Evolutionary conservation across 1,140 invertebrate genomes (phyloP).

Genomic region (Holcopasites calliopsidis): DNA sequence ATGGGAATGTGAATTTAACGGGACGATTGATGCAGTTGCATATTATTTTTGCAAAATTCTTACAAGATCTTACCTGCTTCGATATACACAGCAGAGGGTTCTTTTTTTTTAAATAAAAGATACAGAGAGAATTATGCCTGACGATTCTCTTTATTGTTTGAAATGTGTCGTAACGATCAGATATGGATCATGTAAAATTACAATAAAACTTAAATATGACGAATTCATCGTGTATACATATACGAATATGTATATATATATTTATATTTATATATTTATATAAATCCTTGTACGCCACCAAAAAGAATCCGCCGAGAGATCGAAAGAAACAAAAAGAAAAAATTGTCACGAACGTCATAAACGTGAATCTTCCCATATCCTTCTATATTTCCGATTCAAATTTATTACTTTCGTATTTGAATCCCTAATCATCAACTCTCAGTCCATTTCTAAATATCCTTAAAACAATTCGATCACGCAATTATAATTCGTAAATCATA

Average conservation of each 20-base stretch:
- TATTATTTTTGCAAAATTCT: too few relatives aligned
- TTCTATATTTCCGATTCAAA: neutral
- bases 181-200: conserved; percentile 59
- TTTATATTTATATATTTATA: conserved; percentile 26
- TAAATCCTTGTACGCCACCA: conserved; percentile 35
- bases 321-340: conserved; percentile 11
- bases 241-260: conserved; percentile 41
- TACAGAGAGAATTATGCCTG: neutral
- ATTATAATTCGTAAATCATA: neutral
- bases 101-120: too few relatives aligned
- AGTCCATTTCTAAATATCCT: neutral
- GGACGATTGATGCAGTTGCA: too few relatives aligned
- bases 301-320: conserved; percentile 46
- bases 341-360: conserved; percentile 41
- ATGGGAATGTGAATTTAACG: neutral
- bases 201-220: conserved; percentile 50
- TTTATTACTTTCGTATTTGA: neutral
- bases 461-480: neutral
- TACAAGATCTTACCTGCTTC: conserved; percentile 10
- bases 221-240: conserved; percentile 39
- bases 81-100: too few relatives aligned
- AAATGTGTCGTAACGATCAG: conserved; percentile 52
- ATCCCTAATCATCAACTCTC: neutral
- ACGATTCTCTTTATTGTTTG: conserved; percentile 52
- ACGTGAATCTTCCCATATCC: conserved; percentile 1